phyloP scores from a whole-genome alignment of 92 coral and sea anemone species.

The Palythoa grandis region DNA sequence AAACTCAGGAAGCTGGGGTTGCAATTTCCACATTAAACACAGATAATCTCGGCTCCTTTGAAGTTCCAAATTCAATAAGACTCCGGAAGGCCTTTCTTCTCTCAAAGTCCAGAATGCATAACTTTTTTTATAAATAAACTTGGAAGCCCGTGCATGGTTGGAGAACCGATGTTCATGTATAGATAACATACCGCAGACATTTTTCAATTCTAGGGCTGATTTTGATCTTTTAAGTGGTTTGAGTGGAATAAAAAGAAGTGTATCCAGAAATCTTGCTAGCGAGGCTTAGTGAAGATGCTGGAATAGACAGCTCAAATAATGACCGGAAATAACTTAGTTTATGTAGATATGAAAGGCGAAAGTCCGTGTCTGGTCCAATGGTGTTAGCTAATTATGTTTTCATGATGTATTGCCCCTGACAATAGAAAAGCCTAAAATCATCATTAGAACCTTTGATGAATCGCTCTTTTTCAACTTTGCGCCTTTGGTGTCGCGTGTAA shows the following conservation, averaged over 20 bases:
- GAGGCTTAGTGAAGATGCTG: conserved; percentile 49
- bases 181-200: conserved; percentile 12
- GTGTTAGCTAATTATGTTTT: conserved; percentile 1
- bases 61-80: conserved; percentile 39
- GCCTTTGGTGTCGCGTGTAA: neutral
- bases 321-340: conserved; percentile 92
- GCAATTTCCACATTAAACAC: neutral
- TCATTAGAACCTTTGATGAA: neutral
- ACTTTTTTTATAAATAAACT: conserved; percentile 23
- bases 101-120: neutral
- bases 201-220: conserved; percentile 27
- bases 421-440: neutral
- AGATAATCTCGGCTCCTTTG: conserved; percentile 42
- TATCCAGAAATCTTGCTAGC: conserved; percentile 29
- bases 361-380: neutral
- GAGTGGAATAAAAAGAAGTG: conserved; percentile 15
- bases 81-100: conserved; percentile 45
- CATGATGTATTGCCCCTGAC: neutral
- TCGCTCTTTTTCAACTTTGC: neutral
- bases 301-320: conserved; percentile 67
- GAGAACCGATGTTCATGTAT: neutral
- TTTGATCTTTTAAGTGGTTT: conserved; percentile 24
- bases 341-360: conserved; percentile 63
- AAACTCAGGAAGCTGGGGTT: conserved; percentile 13
- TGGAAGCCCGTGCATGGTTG: conserved; percentile 7